These are phyloP conservation scores for Tragelaphus scriptus DNA, from an alignment of 2,113 vertebrate genomes.

Conservation along the genomic window DNA sequence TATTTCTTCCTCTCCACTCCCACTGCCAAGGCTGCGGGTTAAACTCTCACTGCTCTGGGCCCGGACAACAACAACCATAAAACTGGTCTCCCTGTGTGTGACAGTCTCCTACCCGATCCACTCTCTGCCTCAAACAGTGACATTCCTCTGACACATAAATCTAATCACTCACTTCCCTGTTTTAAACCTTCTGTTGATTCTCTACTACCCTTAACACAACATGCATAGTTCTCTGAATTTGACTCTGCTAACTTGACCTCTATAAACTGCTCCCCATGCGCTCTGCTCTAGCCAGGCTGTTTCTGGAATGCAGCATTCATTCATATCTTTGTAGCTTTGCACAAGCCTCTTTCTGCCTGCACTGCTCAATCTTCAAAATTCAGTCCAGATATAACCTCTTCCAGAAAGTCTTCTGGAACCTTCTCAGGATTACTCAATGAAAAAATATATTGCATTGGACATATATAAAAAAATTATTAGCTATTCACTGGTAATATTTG, in stretches of 20 bases:
- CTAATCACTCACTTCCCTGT: background rate
- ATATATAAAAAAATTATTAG: background rate
- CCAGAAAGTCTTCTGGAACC: background rate
- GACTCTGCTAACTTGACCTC: background rate
- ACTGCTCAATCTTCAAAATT: background rate
- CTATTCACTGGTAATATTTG: background rate
- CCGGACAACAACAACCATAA: background rate
- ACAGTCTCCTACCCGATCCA: background rate
- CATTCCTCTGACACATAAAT: background rate
- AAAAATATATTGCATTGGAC: background rate
- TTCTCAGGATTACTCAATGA: background rate
- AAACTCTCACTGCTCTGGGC: background rate
- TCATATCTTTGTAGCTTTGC: background rate
- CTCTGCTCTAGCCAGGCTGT: background rate
- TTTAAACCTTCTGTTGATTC: background rate
- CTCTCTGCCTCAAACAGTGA: background rate
- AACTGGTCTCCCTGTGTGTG: background rate
- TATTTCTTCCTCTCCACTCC: background rate
- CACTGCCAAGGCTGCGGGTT: background rate
- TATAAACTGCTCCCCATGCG: background rate
- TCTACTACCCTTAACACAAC: background rate
- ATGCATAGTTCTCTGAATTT: background rate
- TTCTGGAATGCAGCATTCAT: background rate
- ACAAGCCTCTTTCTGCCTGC: background rate
- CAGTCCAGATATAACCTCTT: background rate